A percentile compares a stretch with the other conserved stretches of the same genome.
Evolutionary conservation across 2,888 invertebrate species (phyloP).

Genomic region (Drosophila bunnanda): DNA sequence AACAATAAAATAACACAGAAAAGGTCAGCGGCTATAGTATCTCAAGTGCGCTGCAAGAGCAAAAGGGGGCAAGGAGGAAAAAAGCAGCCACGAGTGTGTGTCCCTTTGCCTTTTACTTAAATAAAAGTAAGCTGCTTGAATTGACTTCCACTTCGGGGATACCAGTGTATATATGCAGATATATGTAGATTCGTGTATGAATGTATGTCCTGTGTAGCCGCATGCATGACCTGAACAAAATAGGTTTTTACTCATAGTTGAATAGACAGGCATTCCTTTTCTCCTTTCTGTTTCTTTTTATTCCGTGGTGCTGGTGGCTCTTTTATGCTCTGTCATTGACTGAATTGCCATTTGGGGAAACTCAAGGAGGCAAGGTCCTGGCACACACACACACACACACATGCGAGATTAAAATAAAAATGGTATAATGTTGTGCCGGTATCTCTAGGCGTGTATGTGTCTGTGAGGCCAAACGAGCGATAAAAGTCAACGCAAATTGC

Average conservation of each 20-base stretch:
- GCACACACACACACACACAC: conserved; percentile 16
- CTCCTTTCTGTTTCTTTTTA: conserved; percentile 18
- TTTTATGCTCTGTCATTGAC: conserved; percentile 72
- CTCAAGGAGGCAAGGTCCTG: conserved; percentile 23
- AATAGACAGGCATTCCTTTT: conserved; percentile 62
- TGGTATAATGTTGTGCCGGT: conserved; percentile 36
- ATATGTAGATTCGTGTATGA: conserved; percentile 15
- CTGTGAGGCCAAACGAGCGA: conserved; percentile 27
- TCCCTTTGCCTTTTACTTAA: conserved; percentile 45
- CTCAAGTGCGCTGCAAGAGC: conserved; percentile 36
- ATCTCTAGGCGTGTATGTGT: conserved; percentile 18
- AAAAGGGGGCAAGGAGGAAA: not conserved
- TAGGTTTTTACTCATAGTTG: conserved; percentile 63
- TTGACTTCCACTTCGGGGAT: conserved; percentile 60
- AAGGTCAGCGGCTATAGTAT: conserved; percentile 37
- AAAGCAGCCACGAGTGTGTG: not conserved
- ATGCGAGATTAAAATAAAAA: conserved; percentile 48
- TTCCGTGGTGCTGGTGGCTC: conserved; percentile 20
- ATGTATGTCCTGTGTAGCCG: conserved; percentile 16
- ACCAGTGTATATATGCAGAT: not conserved
- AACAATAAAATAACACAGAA: conserved; percentile 20
- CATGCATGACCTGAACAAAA: conserved; percentile 68
- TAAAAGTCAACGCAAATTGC: conserved; percentile 35
- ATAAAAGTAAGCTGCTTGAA: conserved; percentile 72
- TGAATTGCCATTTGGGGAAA: conserved; percentile 84